Evolutionary conservation across 2,888 invertebrate species (phyloP).

Genomic region (Nephrotoma appendiculata): DNA sequence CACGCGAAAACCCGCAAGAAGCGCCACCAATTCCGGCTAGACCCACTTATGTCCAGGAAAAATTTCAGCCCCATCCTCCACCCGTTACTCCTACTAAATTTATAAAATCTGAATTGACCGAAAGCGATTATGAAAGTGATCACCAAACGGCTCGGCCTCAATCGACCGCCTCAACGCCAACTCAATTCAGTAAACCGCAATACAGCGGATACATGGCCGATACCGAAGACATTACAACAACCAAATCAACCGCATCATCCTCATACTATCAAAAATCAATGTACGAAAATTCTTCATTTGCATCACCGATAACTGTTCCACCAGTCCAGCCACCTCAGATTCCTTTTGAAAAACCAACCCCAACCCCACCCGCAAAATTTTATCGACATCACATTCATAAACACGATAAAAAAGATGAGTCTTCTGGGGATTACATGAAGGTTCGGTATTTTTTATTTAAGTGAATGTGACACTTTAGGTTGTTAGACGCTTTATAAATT

Average conservation of each 20-base stretch:
- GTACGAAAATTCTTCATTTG: not conserved
- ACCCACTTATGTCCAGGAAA: conserved; percentile 17
- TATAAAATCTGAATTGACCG: conserved; percentile 39
- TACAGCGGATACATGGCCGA: conserved; percentile 57
- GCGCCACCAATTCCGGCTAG: conserved; percentile 32
- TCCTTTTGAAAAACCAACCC: not conserved
- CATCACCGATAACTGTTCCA: not conserved
- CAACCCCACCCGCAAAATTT: conserved; percentile 5
- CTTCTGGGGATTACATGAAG: conserved; percentile 16
- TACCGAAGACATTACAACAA: conserved; percentile 44
- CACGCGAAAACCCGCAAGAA: conserved; percentile 29
- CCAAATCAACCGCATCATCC: not conserved
- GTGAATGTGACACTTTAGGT: not conserved
- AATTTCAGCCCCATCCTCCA: conserved; percentile 34
- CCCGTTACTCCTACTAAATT: conserved; percentile 44
- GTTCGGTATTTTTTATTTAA: conserved; percentile 19
- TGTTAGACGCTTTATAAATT: conserved; percentile 2
- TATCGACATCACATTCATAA: conserved; percentile 16
- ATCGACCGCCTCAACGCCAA: conserved; percentile 37
- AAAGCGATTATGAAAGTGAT: conserved; percentile 56
- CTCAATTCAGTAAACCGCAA: conserved; percentile 28
- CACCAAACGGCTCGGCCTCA: conserved; percentile 39
- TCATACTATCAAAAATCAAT: not conserved
- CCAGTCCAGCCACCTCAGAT: not conserved
- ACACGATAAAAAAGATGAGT: conserved; percentile 6